Evolutionary conservation across 2,888 invertebrate species (phyloP), one percentile per base, ranked within the genome.

Genomic region (Drosophila subsilvestris): DNA sequence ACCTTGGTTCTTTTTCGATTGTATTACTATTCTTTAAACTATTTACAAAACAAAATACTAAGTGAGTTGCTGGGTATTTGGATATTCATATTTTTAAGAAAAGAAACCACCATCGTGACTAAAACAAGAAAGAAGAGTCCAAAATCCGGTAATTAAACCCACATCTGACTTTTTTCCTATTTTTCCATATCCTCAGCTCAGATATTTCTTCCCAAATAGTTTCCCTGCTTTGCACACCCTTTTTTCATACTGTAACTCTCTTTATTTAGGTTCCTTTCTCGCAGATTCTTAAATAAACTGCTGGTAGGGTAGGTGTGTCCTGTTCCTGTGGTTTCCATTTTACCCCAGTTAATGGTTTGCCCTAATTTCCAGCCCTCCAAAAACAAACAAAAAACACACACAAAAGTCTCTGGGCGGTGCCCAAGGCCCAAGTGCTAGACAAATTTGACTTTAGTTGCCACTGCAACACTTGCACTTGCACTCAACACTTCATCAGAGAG

Each of bases 381-480:
- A 14, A 37, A 14, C 37, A 37, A 7, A 37, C 37, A 32, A 2
- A 32, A 32, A 5, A 12, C 12, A 32, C 12, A 32, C 32, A 7
- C n/a, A 37, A 37, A 37, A 37, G 14, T n/a, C 25, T 25, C 25
- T 27, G 27, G 25, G 6, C 37, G 32, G 0, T 32, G 0, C 12
- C 32, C 37, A 14, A n/a, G n/a, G 37, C 6, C 45, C 0, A 17
- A 63, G 44, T 50, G 63, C 44, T 17, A 18, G 9, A 27, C 62
- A 60, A 63, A 60, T 63, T 49, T 60, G 60, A 42, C 49, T 63
- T 44, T 32, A 44, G 60, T 60, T 44, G 44, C 22, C 22, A 63
- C 63, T 63, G 17, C 22, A 18, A 17, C 18, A 60, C 59, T 44
- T 44, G 63, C 37, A 12, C 17, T 25, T 29, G 25, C 48, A 20